Base-by-base conservation (phyloP, 2,888 invertebrate species). In the Lepidonotus clava region DNA sequence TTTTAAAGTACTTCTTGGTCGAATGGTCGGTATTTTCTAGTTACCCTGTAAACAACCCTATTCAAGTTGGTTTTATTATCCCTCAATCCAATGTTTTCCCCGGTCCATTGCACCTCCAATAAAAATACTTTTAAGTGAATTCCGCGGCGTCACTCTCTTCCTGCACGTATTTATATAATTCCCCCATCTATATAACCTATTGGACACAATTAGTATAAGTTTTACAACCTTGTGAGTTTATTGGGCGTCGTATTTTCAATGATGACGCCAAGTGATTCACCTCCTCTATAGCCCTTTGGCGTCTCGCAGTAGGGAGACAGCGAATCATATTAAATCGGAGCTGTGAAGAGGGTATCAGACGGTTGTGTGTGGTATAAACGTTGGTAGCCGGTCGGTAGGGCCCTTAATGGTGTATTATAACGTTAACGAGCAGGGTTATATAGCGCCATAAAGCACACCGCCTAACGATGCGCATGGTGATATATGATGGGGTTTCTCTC, bases 211-310 rank as follows among this genome's bases (percentile, higher is more conserved):
- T 56, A 56, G 56, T 8, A n/a, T 14, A 56, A n/a, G n/a, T n/a
- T 56, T 56, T 56, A 56, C 56, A 56, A 56, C 56, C 56, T n/a
- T 56, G 14, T 21, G 56, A 56, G 56, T 56, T 56, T 56, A 56
- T n/a, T 21, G n/a, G 8, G 14, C 56, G 14, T 56, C 56, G 56
- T 56, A 56, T 56, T 56, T 56, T 56, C 56, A 8, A 56, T 14
- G 56, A 56, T 56, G 56, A 56, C 56, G 56, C 56, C n/a, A 56
- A 4, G 18, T 56, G 11, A 14, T n/a, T 56, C 14, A n/a, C 5
- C 5, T n/a, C 4, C 56, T n/a, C n/a, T 56, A n/a, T 5, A n/a
- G 4, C 56, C n/a, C 14, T 5, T n/a, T 56, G 56, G n/a, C 4
- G n/a, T n/a, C n/a, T n/a, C n/a, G n/a, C n/a, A n/a, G 56, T 21